These are phyloP conservation scores for Belonocnema kinseyi DNA, from an alignment of 1,140 invertebrate species.

Conservation along the genomic window DNA sequence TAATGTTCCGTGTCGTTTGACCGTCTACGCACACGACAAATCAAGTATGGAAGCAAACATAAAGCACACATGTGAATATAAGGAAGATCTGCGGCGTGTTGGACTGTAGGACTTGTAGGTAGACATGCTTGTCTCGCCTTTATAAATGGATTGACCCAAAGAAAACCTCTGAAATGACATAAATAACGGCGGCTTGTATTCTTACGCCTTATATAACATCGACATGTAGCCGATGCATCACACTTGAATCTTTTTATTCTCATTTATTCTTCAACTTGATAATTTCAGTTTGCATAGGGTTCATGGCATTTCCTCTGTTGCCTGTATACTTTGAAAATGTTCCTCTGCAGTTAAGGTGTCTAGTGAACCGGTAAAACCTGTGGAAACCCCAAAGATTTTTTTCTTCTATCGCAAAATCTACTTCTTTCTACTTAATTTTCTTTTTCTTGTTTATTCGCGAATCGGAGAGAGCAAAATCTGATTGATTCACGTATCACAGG, in stretches of 20 bases:
- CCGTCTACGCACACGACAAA: neutral
- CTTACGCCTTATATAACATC: slow-evolving; percentile 60
- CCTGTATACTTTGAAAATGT: no score
- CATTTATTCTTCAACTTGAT: slow-evolving; percentile 35
- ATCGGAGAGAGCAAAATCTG: no score
- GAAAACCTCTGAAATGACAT: slow-evolving; percentile 75
- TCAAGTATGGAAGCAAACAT: slow-evolving; percentile 13
- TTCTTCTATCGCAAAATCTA: no score
- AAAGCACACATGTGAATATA: slow-evolving; percentile 39
- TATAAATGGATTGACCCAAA: slow-evolving; percentile 75
- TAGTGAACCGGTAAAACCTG: no score
- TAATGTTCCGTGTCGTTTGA: neutral
- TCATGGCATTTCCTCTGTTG: no score
- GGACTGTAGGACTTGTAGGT: slow-evolving; percentile 45
- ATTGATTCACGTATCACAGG: no score
- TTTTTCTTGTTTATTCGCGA: no score
- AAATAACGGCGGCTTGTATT: slow-evolving; percentile 68
- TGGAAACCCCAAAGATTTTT: no score
- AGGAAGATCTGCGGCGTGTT: slow-evolving; percentile 52
- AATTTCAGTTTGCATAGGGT: neutral
- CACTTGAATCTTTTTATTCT: slow-evolving; percentile 36
- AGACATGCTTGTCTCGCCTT: slow-evolving; percentile 60
- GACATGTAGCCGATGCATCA: slow-evolving; percentile 34
- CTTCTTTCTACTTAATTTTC: no score
- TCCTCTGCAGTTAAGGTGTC: no score